These are phyloP conservation scores for Cyrtonyx montezumae DNA, from an alignment of 2,113 vertebrate species.

Conservation along the genomic window DNA sequence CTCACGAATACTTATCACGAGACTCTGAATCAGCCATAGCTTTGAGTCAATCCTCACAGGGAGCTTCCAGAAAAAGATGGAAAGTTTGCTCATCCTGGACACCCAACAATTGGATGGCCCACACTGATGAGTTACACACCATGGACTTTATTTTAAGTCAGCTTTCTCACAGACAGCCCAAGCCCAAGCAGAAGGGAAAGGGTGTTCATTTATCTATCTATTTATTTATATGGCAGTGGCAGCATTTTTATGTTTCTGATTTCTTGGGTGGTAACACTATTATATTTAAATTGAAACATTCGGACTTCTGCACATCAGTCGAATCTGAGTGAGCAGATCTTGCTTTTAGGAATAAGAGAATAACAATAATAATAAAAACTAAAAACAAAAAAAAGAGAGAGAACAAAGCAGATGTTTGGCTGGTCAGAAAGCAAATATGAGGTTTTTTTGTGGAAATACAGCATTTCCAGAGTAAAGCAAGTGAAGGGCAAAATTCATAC, in stretches of 20 bases:
- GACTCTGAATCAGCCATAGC: background rate
- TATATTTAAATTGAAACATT: background rate
- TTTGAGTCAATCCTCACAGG: background rate
- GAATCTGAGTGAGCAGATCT: background rate
- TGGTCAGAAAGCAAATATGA: background rate
- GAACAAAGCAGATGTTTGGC: background rate
- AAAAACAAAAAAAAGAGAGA: too few species aligned
- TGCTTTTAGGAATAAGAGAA: background rate
- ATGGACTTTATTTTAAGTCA: background rate
- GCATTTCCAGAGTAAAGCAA: background rate
- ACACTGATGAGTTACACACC: accelerated
- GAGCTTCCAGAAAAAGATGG: background rate
- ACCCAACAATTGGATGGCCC: background rate
- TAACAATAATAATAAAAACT: too few species aligned
- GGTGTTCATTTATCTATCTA: background rate
- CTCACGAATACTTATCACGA: background rate
- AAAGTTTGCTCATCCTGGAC: background rate
- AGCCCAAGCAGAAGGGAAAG: background rate
- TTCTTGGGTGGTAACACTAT: background rate
- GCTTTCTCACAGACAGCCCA: background rate
- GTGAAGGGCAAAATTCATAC: background rate
- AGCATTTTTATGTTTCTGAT: background rate
- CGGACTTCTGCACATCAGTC: background rate
- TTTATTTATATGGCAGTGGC: background rate
- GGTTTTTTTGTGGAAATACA: background rate